These are phyloP conservation scores for Mesitornis unicolor DNA, from an alignment of 2,113 vertebrate genomes.

Conservation along the genomic window DNA sequence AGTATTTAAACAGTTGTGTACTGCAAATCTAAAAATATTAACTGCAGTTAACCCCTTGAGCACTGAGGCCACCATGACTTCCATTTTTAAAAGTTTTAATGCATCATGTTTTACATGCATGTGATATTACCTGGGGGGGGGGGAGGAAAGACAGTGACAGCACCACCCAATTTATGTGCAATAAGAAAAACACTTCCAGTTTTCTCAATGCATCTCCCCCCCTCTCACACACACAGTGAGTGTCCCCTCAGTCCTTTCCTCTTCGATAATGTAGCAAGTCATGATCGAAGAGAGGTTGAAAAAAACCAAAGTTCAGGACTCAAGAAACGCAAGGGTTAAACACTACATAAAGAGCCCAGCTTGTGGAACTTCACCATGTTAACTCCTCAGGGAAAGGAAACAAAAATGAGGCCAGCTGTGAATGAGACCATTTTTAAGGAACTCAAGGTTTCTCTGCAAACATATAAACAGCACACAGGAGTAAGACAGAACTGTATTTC, in stretches of 20 bases:
- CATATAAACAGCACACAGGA: background rate
- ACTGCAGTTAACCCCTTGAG: slow-evolving; percentile 71
- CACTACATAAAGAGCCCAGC: background rate
- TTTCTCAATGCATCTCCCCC: background rate
- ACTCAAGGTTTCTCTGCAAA: background rate
- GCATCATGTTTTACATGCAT: slow-evolving; percentile 39
- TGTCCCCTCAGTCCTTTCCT: background rate
- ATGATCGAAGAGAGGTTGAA: background rate
- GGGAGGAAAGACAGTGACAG: slow-evolving; percentile 17
- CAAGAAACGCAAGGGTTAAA: background rate
- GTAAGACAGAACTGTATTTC: slow-evolving; percentile 40
- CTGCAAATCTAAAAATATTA: slow-evolving; percentile 72
- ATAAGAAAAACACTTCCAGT: slow-evolving; percentile 65
- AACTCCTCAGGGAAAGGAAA: slow-evolving; percentile 1
- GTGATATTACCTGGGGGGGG: background rate
- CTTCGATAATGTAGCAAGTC: background rate
- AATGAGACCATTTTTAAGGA: slow-evolving; percentile 28
- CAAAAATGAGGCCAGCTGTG: background rate
- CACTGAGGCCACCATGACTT: slow-evolving; percentile 65
- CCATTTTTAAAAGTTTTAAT: background rate
- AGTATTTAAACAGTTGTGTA: slow-evolving; percentile 73
- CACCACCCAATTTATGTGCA: slow-evolving; percentile 56
- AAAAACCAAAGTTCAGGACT: background rate
- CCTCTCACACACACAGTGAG: background rate
- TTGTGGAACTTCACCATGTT: background rate